Conservation (phyloP, 1,140 invertebrate genomes). For the Diachasmimorpha longicaudata region DNA sequence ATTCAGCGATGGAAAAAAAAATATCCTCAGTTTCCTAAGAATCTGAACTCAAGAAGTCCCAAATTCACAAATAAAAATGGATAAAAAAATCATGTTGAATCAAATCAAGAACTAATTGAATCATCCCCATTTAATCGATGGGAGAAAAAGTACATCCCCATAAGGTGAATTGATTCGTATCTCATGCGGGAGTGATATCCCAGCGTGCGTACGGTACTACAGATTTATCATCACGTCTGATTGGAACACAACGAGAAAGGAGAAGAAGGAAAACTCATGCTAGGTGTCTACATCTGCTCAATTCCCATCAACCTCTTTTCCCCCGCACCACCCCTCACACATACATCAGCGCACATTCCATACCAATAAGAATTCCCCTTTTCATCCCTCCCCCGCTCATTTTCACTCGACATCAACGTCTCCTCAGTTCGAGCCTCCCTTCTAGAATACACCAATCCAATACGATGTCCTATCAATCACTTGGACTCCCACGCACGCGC, state of each 20-base stretch:
- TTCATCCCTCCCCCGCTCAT: neutral
- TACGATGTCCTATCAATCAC: slow-evolving; percentile 4
- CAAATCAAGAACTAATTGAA: too few species aligned
- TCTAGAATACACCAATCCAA: neutral
- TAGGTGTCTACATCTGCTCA: neutral
- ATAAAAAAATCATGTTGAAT: too few species aligned
- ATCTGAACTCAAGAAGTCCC: too few species aligned
- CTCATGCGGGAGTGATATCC: slow-evolving; percentile 9
- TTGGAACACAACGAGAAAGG: neutral
- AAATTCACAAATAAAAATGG: too few species aligned
- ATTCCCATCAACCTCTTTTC: slow-evolving; percentile 1
- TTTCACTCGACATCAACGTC: neutral
- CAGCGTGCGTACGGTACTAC: neutral
- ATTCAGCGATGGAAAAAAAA: too few species aligned
- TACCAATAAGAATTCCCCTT: neutral
- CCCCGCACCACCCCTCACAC: neutral
- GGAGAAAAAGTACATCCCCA: too few species aligned
- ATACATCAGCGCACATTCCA: neutral
- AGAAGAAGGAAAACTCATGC: neutral
- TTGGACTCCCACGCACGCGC: slow-evolving; percentile 1
- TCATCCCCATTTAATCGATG: too few species aligned
- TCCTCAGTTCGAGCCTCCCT: neutral
- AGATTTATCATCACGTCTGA: slow-evolving; percentile 12
- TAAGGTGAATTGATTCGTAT: neutral
- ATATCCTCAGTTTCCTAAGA: too few species aligned